Conservation (phyloP, 2,888 invertebrate species). For the Minunthozetes semirufus region DNA sequence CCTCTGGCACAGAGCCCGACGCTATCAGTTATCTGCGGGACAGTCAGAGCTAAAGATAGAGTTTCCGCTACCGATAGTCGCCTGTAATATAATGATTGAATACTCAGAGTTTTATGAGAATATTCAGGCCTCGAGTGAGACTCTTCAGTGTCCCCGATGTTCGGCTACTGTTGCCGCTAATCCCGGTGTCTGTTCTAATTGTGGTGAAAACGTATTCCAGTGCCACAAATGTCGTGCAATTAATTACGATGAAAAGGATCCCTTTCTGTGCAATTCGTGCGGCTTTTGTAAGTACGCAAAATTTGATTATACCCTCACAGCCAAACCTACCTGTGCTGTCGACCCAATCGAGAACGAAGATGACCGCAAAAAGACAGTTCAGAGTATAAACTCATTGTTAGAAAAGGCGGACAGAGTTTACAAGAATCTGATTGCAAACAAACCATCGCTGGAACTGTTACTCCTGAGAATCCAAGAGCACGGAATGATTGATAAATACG, state of each 20-base stretch:
- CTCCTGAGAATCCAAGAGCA: slow-evolving; percentile 82
- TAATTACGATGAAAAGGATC: slow-evolving; percentile 98
- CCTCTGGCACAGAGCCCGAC: slow-evolving; percentile 95
- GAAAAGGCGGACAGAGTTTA: slow-evolving; percentile 93
- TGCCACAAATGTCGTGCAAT: slow-evolving; percentile 98
- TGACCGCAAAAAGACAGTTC: slow-evolving; percentile 88
- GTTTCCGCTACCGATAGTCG: slow-evolving; percentile 91
- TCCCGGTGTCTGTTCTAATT: slow-evolving; percentile 83
- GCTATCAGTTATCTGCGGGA: slow-evolving; percentile 76
- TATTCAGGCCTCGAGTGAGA: slow-evolving; percentile 84
- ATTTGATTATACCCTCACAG: slow-evolving; percentile 88
- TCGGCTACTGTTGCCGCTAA: slow-evolving; percentile 94
- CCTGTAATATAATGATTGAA: slow-evolving; percentile 97
- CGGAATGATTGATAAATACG: slow-evolving; percentile 53
- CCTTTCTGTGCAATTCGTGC: slow-evolving; percentile 96
- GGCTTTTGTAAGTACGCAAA: slow-evolving; percentile 99
- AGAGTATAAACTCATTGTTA: slow-evolving; percentile 76
- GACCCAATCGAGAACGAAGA: slow-evolving; percentile 96
- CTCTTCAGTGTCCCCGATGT: slow-evolving; percentile 89
- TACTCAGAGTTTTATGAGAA: slow-evolving; percentile 97
- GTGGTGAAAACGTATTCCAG: slow-evolving; percentile 97
- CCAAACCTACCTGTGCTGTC: slow-evolving; percentile 87
- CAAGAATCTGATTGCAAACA: slow-evolving; percentile 78
- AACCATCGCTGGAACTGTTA: slow-evolving; percentile 75
- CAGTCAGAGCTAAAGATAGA: slow-evolving; percentile 95